Evolutionary conservation across 2,888 invertebrate genomes (phyloP).

Genomic region (Aleiodes alternator): DNA sequence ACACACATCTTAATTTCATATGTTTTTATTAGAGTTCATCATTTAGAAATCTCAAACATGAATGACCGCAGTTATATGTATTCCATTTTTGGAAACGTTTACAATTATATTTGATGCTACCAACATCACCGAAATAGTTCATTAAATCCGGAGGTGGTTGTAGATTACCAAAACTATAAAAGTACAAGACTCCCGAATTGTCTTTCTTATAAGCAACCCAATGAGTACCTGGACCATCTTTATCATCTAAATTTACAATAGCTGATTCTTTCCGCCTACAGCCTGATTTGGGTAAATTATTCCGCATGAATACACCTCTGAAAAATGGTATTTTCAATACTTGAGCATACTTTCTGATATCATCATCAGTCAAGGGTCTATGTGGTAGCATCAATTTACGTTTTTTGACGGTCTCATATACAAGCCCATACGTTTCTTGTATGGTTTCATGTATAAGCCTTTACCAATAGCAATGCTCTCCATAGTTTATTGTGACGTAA

Average conservation of each 20-base stretch:
- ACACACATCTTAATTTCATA: too few relatives aligned
- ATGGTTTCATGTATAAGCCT: slow-evolving; percentile 60
- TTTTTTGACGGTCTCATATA: slow-evolving; percentile 40
- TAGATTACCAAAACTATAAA: slow-evolving; percentile 70
- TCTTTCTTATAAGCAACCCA: slow-evolving; percentile 70
- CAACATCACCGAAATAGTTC: slow-evolving; percentile 43
- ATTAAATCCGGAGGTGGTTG: slow-evolving; percentile 63
- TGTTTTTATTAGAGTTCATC: too few relatives aligned
- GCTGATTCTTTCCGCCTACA: slow-evolving; percentile 23
- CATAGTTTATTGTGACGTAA: slow-evolving; percentile 53
- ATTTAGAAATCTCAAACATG: too few relatives aligned
- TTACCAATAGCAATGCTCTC: slow-evolving; percentile 44
- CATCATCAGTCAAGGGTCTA: slow-evolving; percentile 58
- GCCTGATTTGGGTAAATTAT: slow-evolving; percentile 41
- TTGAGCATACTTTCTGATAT: slow-evolving; percentile 61
- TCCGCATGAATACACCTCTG: slow-evolving; percentile 63
- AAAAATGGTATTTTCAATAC: slow-evolving; percentile 62
- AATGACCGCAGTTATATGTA: too few relatives aligned
- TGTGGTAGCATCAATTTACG: slow-evolving; percentile 46
- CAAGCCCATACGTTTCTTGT: slow-evolving; percentile 55
- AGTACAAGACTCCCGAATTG: slow-evolving; percentile 63
- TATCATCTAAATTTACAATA: slow-evolving; percentile 39
- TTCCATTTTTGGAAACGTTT: too few relatives aligned
- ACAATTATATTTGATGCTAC: too few relatives aligned
- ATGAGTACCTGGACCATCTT: slow-evolving; percentile 47